Evolutionary conservation across 2,797 vertebrate species (phyloP).

Genomic region (Coccyzus lansbergi): DNA sequence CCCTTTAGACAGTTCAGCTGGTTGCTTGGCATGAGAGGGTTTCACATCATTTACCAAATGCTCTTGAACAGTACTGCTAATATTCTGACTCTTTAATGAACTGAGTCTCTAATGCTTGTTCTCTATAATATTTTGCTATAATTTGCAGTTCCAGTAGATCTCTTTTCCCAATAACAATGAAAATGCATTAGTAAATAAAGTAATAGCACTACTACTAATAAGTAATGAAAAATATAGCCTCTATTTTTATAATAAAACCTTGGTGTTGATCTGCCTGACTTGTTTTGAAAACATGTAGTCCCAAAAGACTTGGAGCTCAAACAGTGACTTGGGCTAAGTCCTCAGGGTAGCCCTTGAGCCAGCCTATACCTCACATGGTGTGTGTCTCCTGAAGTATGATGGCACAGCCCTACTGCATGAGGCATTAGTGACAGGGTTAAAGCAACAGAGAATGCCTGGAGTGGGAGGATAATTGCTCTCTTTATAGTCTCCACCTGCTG

Average conservation of each 20-base stretch:
- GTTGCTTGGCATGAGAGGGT: not conserved
- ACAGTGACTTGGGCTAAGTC: not conserved
- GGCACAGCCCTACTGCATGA: not conserved
- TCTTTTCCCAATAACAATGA: not conserved
- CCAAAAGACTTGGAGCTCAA: not conserved
- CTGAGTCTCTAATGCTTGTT: not conserved
- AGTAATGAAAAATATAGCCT: not conserved
- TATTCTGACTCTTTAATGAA: not conserved
- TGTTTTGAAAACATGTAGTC: not conserved
- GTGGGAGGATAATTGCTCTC: not conserved
- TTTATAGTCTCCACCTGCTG: not conserved
- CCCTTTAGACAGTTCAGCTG: not conserved
- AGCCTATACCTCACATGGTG: not conserved
- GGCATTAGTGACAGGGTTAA: not conserved
- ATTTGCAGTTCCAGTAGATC: not conserved
- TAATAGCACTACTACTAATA: not conserved
- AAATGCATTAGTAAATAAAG: not conserved
- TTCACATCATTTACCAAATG: not conserved
- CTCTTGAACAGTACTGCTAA: not conserved
- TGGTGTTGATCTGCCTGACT: not conserved
- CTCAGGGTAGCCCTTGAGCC: not conserved
- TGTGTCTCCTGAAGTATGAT: accelerated
- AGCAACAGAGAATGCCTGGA: not conserved
- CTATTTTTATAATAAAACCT: not conserved
- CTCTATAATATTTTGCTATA: not conserved